These are phyloP conservation scores for Trachelus tabidus DNA, from an alignment of 2,888 invertebrate genomes.

Conservation along the genomic window DNA sequence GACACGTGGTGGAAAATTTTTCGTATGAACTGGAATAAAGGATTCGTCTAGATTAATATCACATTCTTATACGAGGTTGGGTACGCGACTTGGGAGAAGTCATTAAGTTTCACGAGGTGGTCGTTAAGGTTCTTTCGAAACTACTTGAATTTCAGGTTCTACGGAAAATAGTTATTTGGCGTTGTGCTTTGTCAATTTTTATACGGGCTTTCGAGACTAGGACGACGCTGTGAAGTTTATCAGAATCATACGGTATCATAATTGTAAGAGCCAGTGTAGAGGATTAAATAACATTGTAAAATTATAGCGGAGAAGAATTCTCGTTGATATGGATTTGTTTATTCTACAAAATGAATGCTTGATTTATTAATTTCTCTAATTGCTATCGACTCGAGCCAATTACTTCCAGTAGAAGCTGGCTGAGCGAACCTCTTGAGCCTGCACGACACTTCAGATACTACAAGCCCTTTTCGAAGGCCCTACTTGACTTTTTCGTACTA, in stretches of 20 bases:
- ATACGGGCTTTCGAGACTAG: not conserved
- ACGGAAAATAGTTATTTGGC: not conserved
- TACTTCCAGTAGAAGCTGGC: not conserved
- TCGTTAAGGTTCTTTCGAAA: not conserved
- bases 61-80: not conserved
- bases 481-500: not conserved
- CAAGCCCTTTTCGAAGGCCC: not conserved
- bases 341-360: not conserved
- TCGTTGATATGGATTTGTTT: not conserved
- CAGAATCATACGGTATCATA: not conserved
- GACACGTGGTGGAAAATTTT: not conserved
- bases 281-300: not conserved
- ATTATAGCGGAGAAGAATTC: not conserved
- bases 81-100: not conserved
- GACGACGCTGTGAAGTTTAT: not conserved
- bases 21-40: not conserved
- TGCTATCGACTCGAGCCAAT: not conserved
- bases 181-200: not conserved
- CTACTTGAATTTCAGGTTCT: not conserved
- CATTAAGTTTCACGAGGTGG: not conserved
- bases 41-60: not conserved
- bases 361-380: not conserved
- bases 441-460: not conserved
- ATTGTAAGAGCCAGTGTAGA: not conserved
- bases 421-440: not conserved